These are phyloP conservation scores for Agonopterix heracliana DNA, from an alignment of 2,888 invertebrate genomes.

Conservation along the genomic window DNA sequence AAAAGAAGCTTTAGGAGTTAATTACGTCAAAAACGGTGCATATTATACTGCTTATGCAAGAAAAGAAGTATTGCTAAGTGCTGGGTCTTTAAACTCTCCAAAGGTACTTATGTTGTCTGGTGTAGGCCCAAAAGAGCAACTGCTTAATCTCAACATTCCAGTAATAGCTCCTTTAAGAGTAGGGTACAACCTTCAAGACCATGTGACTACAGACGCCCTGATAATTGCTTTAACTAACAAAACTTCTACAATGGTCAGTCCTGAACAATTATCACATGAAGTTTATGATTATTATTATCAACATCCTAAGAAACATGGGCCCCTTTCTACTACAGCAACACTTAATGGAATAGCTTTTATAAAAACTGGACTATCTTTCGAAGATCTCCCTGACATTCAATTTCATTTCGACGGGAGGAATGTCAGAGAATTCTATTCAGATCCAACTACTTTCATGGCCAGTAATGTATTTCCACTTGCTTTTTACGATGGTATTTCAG, in stretches of 20 bases:
- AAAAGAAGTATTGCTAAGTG: conserved; percentile 79
- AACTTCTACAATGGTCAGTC: conserved; percentile 63
- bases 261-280: conserved; percentile 54
- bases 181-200: conserved; percentile 85
- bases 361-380: conserved; percentile 66
- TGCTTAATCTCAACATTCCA: conserved; percentile 66
- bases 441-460: conserved; percentile 70
- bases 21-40: conserved; percentile 55
- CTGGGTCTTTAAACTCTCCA: conserved; percentile 78
- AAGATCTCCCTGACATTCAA: conserved; percentile 79
- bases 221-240: conserved; percentile 64
- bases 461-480: conserved; percentile 72
- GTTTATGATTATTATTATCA: conserved; percentile 57
- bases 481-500: conserved; percentile 78
- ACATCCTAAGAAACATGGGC: conserved; percentile 57
- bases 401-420: conserved; percentile 78
- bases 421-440: conserved; percentile 73
- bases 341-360: conserved; percentile 77
- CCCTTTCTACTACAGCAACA: conserved; percentile 72
- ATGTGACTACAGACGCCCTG: conserved; percentile 79
- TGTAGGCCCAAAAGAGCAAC: conserved; percentile 77
- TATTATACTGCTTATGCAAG: conserved; percentile 58
- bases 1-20: conserved; percentile 62
- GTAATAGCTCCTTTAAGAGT: conserved; percentile 80
- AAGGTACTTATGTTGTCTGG: conserved; percentile 80